These are phyloP conservation scores for Melitaea athalia DNA, from an alignment of 2,888 invertebrate species.

Conservation along the genomic window DNA sequence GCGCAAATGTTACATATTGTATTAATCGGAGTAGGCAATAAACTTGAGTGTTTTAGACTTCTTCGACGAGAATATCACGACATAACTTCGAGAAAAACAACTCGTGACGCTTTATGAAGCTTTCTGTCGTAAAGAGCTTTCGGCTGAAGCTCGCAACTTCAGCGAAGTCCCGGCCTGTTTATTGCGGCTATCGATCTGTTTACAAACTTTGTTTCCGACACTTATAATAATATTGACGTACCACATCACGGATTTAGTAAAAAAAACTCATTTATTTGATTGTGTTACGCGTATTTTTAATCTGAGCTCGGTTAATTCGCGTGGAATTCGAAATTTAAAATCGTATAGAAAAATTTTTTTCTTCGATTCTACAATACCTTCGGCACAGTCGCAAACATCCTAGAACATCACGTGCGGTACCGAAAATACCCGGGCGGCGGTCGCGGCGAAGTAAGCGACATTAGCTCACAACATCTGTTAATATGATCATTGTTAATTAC, in stretches of 20 bases:
- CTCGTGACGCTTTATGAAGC: slow-evolving; percentile 25
- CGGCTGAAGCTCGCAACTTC: slow-evolving; percentile 22
- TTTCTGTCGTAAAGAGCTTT: slow-evolving; percentile 21
- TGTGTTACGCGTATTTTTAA: slow-evolving; percentile 26
- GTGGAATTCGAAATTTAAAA: slow-evolving; percentile 18
- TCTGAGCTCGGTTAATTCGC: neutral
- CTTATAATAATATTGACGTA: slow-evolving; percentile 36
- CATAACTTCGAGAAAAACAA: slow-evolving; percentile 35
- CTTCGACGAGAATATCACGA: slow-evolving; percentile 36
- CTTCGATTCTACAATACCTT: slow-evolving; percentile 45
- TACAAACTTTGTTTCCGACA: slow-evolving; percentile 67
- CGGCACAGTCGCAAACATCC: slow-evolving; percentile 50
- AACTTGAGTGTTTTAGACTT: slow-evolving; percentile 36
- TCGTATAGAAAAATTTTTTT: slow-evolving; percentile 20
- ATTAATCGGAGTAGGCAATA: slow-evolving; percentile 24
- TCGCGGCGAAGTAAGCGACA: slow-evolving; percentile 76
- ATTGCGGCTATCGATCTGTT: slow-evolving; percentile 72
- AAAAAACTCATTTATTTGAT: slow-evolving; percentile 4
- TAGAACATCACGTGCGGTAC: slow-evolving; percentile 62
- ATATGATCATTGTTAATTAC: slow-evolving; percentile 83
- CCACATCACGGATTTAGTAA: slow-evolving; percentile 3
- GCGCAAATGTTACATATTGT: slow-evolving; percentile 3
- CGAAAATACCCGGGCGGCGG: slow-evolving; percentile 81
- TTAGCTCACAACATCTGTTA: slow-evolving; percentile 82
- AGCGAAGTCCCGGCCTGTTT: slow-evolving; percentile 38